Evolutionary conservation across 2,888 invertebrate genomes (phyloP), one percentile per base, ranked within the genome.

Genomic region (Pandemis cinnamomeana): DNA sequence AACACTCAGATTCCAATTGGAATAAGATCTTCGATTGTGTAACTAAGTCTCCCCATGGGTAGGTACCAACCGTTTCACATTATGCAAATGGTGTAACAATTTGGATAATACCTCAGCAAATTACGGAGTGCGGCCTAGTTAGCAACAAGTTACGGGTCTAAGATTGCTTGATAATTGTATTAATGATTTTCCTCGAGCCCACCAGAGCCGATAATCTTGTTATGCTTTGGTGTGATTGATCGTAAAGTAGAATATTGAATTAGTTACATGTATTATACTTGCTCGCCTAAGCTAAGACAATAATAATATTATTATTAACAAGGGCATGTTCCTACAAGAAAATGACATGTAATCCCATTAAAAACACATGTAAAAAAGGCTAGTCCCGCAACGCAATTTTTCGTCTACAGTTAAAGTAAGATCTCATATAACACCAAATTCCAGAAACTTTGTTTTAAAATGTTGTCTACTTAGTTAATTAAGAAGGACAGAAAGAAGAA

Each of bases 151-250:
- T 83, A 72, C 71, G 66, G 48, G 42, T 44, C 46, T 61, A 76
- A 77, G 80, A 84, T 84, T 83, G 82, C 76, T 69, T 80, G 77
- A 60, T 82, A 81, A 85, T 80, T 79, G 53, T 62, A 82, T 85
- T 85, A 82, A 77, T 75, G 77, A 78, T 80, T 72, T 75, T 64
- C 64, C 62, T 20, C n/a, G 53, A 61, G 61, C 46, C 67, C 46
- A 27, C 76, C 73, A 67, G 67, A 77, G 71, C 77, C 78, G 62
- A 78, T 83, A 84, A 85, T 80, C 78, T 69, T 71, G 78, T 82
- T 85, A 82, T 48, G 63, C 62, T 71, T 60, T 62, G 55, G 53
- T 62, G 66, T 71, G 71, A 74, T 76, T 71, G 68, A 71, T 74
- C 41, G 44, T 66, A 10, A 68, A 44, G 48, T 41, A 53, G 46